Percentiles rank a stretch among this genome's conserved stretches.
These are phyloP conservation scores for Machaerirhynchus nigripectus DNA, from an alignment of 2,113 vertebrate species.

Conservation along the genomic window DNA sequence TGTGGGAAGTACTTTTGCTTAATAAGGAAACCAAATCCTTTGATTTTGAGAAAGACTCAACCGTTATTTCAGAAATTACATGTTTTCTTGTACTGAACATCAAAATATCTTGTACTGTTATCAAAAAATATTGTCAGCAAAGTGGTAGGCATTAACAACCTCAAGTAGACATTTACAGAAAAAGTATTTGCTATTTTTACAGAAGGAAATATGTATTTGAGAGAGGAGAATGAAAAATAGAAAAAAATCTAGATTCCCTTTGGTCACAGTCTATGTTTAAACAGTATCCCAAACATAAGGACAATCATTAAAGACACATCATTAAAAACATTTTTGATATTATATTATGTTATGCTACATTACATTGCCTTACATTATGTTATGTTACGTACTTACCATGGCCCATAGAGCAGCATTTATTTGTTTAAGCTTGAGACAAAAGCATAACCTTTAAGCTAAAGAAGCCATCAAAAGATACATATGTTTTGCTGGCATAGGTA, in stretches of 20 bases:
- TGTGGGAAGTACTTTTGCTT: neutral
- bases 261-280: neutral
- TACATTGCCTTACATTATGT: neutral
- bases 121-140: neutral
- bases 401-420: neutral
- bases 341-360: neutral
- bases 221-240: neutral
- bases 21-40: slow-evolving; percentile 10
- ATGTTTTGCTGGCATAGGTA: neutral
- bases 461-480: neutral
- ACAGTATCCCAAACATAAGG: neutral
- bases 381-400: neutral
- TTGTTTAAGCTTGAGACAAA: neutral
- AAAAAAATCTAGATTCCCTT: neutral
- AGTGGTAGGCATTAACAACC: neutral
- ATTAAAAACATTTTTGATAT: neutral
- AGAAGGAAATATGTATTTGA: neutral
- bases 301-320: neutral
- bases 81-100: neutral
- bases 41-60: neutral
- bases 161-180: neutral
- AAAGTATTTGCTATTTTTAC: neutral
- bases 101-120: too few species aligned
- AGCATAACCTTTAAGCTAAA: neutral
- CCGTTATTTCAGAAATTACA: neutral